Percentiles rank a stretch among this genome's conserved stretches.
These are phyloP conservation scores for Biston stratarius DNA, from an alignment of 2,888 invertebrate species.

Conservation along the genomic window DNA sequence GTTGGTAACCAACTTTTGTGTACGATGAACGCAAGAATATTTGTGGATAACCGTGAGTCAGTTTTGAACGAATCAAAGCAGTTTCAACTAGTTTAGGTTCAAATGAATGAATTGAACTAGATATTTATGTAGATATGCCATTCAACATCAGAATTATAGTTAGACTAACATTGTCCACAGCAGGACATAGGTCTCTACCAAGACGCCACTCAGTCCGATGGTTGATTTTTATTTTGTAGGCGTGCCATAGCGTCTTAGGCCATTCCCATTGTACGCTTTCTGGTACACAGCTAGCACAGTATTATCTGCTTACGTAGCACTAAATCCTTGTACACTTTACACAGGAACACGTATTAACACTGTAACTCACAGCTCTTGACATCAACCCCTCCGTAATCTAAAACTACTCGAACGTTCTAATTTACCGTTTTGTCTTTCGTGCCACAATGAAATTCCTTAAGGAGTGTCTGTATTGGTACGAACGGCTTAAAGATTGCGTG, in stretches of 20 bases:
- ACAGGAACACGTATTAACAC: slow-evolving; percentile 21
- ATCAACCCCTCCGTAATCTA: slow-evolving; percentile 57
- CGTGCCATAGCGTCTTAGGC: no score
- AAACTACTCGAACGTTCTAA: slow-evolving; percentile 53
- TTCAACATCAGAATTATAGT: no score
- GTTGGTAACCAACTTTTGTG: slow-evolving; percentile 26
- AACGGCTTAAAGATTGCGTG: not conserved
- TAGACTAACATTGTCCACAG: no score
- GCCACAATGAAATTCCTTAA: slow-evolving; percentile 49
- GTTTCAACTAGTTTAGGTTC: slow-evolving; percentile 14
- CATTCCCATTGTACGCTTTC: not conserved
- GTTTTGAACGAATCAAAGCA: slow-evolving; percentile 23
- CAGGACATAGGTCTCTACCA: no score
- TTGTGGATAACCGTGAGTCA: slow-evolving; percentile 36
- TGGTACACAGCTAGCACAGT: no score
- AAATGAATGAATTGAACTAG: not conserved
- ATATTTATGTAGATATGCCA: not conserved
- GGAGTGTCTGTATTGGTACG: not conserved
- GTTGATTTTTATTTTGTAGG: no score
- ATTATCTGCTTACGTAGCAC: slow-evolving; percentile 1
- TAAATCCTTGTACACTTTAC: slow-evolving; percentile 10
- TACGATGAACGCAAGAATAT: slow-evolving; percentile 36
- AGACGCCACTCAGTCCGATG: no score
- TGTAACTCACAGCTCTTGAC: slow-evolving; percentile 24
- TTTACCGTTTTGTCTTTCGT: slow-evolving; percentile 36